Evolutionary conservation across 37 sponge, comb jelly and placozoan genomes (phyloP).

Genomic region (Oscarella lobularis): DNA sequence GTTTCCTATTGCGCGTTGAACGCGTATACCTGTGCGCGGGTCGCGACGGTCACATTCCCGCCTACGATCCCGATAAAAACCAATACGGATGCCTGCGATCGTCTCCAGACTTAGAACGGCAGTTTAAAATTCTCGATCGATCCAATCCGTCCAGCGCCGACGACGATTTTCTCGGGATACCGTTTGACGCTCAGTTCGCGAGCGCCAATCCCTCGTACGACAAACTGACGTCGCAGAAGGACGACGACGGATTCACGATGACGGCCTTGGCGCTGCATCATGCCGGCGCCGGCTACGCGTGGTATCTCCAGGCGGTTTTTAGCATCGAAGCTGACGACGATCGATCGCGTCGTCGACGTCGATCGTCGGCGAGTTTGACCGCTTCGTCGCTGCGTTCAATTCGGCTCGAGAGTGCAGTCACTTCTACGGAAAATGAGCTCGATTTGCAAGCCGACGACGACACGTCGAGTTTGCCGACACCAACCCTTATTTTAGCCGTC

Average conservation of each 20-base stretch:
- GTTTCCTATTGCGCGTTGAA: not conserved
- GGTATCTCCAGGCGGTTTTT: not conserved
- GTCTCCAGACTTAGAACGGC: not conserved
- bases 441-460: not conserved
- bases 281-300: not conserved
- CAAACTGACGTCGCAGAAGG: not conserved
- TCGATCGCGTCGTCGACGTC: not conserved
- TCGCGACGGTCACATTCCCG: not conserved
- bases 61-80: not conserved
- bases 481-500: not conserved
- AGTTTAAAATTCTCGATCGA: not conserved
- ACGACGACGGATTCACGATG: not conserved
- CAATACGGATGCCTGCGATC: not conserved
- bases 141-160: not conserved
- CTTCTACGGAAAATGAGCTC: not conserved
- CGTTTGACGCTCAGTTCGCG: not conserved
- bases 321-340: not conserved
- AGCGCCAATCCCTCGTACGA: not conserved
- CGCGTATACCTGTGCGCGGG: not conserved
- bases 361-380: not conserved
- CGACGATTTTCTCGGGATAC: not conserved
- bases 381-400: not conserved
- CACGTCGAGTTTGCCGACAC: not conserved
- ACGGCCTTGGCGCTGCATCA: not conserved
- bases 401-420: not conserved